These are phyloP conservation scores for Thryonomys swinderianus DNA, from an alignment of 2,113 vertebrate species.

Conservation along the genomic window DNA sequence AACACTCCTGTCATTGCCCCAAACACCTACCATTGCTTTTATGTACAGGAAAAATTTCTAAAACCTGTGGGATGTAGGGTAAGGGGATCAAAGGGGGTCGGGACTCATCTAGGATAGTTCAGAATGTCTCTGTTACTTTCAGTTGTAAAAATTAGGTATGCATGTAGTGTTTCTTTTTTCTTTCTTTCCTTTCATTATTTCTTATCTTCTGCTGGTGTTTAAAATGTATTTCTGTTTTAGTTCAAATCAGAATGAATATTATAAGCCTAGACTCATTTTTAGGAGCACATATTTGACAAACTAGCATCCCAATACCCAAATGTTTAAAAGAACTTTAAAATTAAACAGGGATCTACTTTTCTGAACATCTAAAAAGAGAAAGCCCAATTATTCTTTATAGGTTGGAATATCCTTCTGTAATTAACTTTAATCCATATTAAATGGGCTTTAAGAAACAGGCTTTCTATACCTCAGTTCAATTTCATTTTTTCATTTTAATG, in stretches of 20 bases:
- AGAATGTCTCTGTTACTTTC: neutral
- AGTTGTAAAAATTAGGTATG: neutral
- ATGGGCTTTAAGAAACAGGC: conserved; percentile 66
- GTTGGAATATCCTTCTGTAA: conserved; percentile 53
- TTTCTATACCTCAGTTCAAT: conserved; percentile 67
- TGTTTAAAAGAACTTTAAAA: conserved; percentile 46
- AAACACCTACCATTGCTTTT: neutral
- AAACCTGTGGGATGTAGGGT: fast-evolving
- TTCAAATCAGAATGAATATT: conserved; percentile 19
- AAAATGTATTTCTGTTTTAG: neutral
- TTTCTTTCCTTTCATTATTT: neutral
- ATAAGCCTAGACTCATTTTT: neutral
- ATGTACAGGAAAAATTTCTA: neutral
- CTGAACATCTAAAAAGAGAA: conserved; percentile 63
- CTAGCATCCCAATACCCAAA: neutral
- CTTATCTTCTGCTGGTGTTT: neutral
- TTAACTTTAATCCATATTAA: conserved; percentile 79
- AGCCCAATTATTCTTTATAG: conserved; percentile 68
- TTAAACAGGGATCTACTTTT: neutral
- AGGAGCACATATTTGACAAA: neutral
- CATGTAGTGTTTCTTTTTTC: neutral
- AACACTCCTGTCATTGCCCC: neutral
- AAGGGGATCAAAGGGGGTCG: neutral
- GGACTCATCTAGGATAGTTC: too few species aligned
- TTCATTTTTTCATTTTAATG: conserved; percentile 72